These are phyloP conservation scores for Cheilosia vernalis DNA, from an alignment of 2,888 invertebrate species.

Conservation along the genomic window DNA sequence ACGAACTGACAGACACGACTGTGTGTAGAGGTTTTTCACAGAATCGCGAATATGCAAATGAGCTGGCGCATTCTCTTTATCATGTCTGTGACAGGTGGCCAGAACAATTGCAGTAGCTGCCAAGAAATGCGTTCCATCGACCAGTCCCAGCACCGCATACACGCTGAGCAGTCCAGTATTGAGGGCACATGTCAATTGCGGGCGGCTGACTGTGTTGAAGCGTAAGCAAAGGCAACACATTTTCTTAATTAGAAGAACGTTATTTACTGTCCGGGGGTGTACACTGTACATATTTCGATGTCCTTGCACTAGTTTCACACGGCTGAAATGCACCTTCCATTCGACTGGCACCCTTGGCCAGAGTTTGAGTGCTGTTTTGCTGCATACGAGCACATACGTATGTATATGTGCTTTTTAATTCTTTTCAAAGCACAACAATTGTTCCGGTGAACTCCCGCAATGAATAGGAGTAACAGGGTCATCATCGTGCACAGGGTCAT, in stretches of 20 bases:
- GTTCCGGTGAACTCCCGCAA: slow-evolving; percentile 52
- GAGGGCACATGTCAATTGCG: neutral
- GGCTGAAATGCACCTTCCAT: slow-evolving; percentile 45
- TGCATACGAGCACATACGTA: neutral
- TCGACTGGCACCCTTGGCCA: slow-evolving; percentile 53
- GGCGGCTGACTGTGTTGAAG: neutral
- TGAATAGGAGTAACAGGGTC: slow-evolving; percentile 42
- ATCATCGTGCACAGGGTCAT: slow-evolving; percentile 59
- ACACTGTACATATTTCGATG: slow-evolving; percentile 16
- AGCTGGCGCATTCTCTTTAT: slow-evolving; percentile 27
- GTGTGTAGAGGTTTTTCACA: slow-evolving; percentile 14
- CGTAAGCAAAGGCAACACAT: slow-evolving; percentile 44
- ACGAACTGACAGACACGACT: neutral
- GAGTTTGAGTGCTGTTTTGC: slow-evolving; percentile 45
- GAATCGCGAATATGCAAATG: slow-evolving; percentile 35
- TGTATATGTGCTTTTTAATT: neutral
- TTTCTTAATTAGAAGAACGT: slow-evolving; percentile 64
- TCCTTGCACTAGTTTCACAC: slow-evolving; percentile 44
- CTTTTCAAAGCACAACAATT: slow-evolving; percentile 49
- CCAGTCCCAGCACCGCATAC: slow-evolving; percentile 16
- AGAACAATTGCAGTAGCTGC: slow-evolving; percentile 44
- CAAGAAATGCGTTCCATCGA: slow-evolving; percentile 38
- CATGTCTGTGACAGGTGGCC: slow-evolving; percentile 30
- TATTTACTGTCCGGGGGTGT: slow-evolving; percentile 23
- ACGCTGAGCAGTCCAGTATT: neutral